Evolutionary conservation across 2,113 vertebrate species (phyloP).

Genomic region (Marmota monax): DNA sequence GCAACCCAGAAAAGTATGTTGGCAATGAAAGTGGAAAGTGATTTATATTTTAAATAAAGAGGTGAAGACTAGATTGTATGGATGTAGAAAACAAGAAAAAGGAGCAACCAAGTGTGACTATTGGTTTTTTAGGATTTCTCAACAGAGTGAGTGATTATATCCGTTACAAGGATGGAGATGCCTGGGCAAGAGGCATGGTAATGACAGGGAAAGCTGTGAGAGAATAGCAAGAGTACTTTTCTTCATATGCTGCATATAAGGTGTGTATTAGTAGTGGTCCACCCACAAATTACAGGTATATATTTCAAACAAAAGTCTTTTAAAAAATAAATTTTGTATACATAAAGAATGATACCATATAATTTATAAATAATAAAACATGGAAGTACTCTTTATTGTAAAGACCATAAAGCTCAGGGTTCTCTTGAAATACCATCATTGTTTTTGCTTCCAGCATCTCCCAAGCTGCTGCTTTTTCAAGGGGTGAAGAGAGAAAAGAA

Average conservation of each 20-base stretch:
- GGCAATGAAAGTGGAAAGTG: not conserved
- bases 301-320: not conserved
- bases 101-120: not conserved
- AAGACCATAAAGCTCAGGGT: not conserved
- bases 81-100: not conserved
- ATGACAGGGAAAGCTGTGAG: not conserved
- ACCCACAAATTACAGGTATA: not conserved
- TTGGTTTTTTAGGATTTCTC: not conserved
- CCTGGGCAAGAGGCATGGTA: not conserved
- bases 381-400: not conserved
- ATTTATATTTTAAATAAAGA: slow-evolving; percentile 55
- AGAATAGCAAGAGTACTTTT: not conserved
- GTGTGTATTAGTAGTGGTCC: not conserved
- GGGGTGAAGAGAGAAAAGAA: not conserved
- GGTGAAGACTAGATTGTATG: not conserved
- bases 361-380: slow-evolving; percentile 24
- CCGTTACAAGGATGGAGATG: not conserved
- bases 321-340: not conserved
- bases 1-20: not conserved
- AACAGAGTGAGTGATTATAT: not conserved
- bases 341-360: not conserved
- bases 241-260: not conserved
- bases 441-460: not conserved
- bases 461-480: not conserved
- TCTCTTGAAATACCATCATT: not conserved